These are phyloP conservation scores for Drosophila emarginata DNA, from an alignment of 2,888 invertebrate genomes.

Conservation along the genomic window DNA sequence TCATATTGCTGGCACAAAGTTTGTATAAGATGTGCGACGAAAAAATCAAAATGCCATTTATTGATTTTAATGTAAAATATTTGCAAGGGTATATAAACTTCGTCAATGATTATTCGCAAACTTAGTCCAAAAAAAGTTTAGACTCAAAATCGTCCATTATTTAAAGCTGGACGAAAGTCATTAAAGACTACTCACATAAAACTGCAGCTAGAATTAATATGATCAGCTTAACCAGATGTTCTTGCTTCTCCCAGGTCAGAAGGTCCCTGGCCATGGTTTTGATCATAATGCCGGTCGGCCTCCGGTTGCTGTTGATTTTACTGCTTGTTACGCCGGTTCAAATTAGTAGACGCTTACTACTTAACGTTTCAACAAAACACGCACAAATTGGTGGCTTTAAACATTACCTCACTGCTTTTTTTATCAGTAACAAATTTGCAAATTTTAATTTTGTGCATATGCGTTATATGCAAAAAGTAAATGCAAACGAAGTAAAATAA, in stretches of 20 bases:
- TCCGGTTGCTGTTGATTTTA: background rate
- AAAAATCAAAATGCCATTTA: too few species aligned
- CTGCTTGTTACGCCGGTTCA: background rate
- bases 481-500: background rate
- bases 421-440: background rate
- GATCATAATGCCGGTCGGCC: constrained; percentile 10
- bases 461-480: background rate
- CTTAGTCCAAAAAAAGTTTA: background rate
- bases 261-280: constrained; percentile 48
- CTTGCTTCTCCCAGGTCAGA: constrained; percentile 89
- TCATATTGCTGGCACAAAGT: too few species aligned
- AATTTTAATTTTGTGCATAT: background rate
- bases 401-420: background rate
- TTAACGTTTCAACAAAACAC: background rate
- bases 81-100: background rate
- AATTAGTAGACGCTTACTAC: background rate
- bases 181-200: constrained; percentile 88
- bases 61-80: too few species aligned
- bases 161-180: background rate
- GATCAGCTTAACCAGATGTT: constrained; percentile 90
- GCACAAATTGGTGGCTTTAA: background rate
- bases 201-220: constrained; percentile 95
- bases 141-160: background rate
- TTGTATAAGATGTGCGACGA: too few species aligned
- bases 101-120: background rate